Percentiles rank a stretch among this genome's conserved stretches.
phyloP scores from a whole-genome alignment of 2,888 invertebrate genomes.

The Ophioninae sp. region DNA sequence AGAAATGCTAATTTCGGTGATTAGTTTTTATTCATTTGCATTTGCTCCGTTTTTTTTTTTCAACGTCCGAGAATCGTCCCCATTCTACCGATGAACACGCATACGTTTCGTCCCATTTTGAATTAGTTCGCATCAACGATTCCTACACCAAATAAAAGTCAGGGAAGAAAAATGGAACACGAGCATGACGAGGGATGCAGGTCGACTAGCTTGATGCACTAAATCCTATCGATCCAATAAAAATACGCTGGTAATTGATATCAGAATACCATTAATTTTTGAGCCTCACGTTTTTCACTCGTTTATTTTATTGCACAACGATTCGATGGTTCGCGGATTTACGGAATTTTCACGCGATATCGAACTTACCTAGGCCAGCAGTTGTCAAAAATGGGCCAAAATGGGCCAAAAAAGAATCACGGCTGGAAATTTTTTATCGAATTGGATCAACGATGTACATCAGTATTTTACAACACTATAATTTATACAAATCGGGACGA shows the following conservation, averaged over 20 bases:
- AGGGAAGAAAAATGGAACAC: constrained; percentile 3
- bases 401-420: no score
- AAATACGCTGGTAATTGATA: constrained; percentile 3
- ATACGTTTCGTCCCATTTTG: constrained; percentile 16
- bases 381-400: no score
- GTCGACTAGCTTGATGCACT: neutral
- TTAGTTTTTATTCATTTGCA: constrained; percentile 47
- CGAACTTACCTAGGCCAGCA: no score
- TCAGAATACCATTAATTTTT: neutral
- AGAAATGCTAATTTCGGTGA: constrained; percentile 71
- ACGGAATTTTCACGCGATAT: no score
- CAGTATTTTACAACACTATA: no score
- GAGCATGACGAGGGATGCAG: neutral
- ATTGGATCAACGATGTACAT: no score
- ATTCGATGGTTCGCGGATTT: no score
- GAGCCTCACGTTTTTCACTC: neutral
- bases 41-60: constrained; percentile 18
- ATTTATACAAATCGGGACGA: no score
- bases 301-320: neutral
- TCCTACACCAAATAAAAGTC: constrained; percentile 35
- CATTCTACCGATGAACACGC: neutral
- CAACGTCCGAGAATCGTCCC: constrained; percentile 25
- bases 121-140: constrained; percentile 39
- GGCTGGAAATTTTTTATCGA: no score
- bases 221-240: neutral